Evolutionary conservation across 2,888 invertebrate species (phyloP).

Genomic region (Chaetogeoica ovagalla): DNA sequence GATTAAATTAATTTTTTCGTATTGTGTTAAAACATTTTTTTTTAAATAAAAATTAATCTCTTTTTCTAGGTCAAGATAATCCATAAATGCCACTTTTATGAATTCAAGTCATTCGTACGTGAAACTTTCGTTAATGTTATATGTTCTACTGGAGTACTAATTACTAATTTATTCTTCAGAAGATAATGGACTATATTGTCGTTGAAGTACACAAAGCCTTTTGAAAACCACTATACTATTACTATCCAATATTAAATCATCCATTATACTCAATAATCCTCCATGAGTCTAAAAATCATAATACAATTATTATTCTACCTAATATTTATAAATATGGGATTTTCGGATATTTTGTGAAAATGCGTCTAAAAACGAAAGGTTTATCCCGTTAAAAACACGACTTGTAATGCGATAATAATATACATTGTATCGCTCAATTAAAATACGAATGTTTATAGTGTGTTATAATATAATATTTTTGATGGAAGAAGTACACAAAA

Average conservation of each 20-base stretch:
- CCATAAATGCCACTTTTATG: not conserved
- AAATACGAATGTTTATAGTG: no score
- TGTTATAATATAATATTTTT: no score
- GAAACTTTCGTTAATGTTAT: conserved; percentile 34
- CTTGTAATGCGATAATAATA: no score
- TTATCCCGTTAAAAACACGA: no score
- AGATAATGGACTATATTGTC: conserved; percentile 25
- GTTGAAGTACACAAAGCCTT: conserved; percentile 32
- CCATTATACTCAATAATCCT: conserved; percentile 46
- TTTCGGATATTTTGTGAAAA: no score
- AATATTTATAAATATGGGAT: no score
- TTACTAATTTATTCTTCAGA: conserved; percentile 41
- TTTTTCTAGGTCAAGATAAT: not conserved
- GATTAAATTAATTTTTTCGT: not conserved
- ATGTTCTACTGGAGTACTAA: conserved; percentile 30
- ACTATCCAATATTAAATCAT: conserved; percentile 41
- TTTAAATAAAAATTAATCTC: not conserved
- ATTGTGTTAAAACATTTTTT: not conserved
- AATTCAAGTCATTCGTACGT: conserved; percentile 8
- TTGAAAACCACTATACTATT: conserved; percentile 34
- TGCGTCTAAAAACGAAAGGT: no score
- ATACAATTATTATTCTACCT: no score
- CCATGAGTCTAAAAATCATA: conserved; percentile 20
- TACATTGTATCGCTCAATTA: no score
- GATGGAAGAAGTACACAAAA: no score